These are phyloP conservation scores for Nephrotoma appendiculata DNA, from an alignment of 2,888 invertebrate species.

Conservation along the genomic window DNA sequence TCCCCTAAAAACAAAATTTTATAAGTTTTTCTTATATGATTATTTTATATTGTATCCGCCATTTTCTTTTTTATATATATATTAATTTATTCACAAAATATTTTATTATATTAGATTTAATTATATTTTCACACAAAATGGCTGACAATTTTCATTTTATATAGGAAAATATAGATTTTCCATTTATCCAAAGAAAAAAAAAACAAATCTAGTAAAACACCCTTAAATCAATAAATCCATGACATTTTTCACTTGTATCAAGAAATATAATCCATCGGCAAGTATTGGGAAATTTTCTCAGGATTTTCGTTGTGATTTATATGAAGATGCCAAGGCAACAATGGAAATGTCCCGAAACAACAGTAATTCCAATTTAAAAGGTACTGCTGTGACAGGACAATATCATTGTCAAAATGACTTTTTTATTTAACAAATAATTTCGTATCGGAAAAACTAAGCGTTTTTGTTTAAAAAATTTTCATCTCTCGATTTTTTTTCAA, in stretches of 20 bases:
- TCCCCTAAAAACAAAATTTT: not conserved
- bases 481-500: slow-evolving; percentile 1
- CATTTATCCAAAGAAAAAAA: not conserved
- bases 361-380: slow-evolving; percentile 56
- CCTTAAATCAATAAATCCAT: not conserved
- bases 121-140: not conserved
- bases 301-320: not conserved
- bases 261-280: not conserved
- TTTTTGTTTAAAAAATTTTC: not conserved
- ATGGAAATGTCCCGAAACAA: slow-evolving; percentile 83
- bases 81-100: not conserved
- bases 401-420: slow-evolving; percentile 54
- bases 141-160: not conserved
- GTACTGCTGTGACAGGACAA: slow-evolving; percentile 99
- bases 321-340: slow-evolving; percentile 26
- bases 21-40: not conserved
- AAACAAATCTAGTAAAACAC: not conserved
- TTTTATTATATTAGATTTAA: not conserved
- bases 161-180: not conserved
- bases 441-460: not conserved
- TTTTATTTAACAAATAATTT: not conserved
- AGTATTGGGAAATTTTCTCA: not conserved
- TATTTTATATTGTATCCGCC: not conserved
- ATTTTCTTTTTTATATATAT: not conserved
- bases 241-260: not conserved